These are phyloP conservation scores for Anseranas semipalmata DNA, from an alignment of 2,113 vertebrate genomes.

Conservation along the genomic window DNA sequence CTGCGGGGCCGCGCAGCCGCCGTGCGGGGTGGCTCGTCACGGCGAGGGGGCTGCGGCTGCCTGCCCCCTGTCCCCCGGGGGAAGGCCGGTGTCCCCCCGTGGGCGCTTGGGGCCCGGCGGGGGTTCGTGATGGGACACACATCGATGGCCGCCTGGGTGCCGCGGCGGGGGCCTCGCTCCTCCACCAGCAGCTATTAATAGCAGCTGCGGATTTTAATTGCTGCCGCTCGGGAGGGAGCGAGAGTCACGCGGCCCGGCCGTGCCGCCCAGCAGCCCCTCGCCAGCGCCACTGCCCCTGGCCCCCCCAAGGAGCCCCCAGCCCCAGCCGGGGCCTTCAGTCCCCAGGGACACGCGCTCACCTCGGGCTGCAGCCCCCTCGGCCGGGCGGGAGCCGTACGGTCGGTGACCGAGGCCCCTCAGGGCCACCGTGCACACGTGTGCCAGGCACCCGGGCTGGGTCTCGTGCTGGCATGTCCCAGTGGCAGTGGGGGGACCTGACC, in stretches of 20 bases:
- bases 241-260: slow-evolving; percentile 21
- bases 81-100: fast-evolving
- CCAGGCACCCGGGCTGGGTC: fast-evolving
- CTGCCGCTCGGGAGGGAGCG: background rate
- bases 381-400: fast-evolving
- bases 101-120: background rate
- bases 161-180: background rate
- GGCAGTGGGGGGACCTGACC: background rate
- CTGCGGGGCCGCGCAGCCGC: background rate
- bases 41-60: background rate
- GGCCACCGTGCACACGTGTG: background rate
- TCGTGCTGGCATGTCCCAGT: background rate
- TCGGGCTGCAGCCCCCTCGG: fast-evolving
- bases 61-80: fast-evolving
- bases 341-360: fast-evolving
- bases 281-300: background rate
- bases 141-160: background rate
- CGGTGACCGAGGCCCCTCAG: background rate
- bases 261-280: background rate
- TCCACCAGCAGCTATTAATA: slow-evolving; percentile 64
- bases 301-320: background rate
- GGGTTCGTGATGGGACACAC: background rate
- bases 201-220: slow-evolving; percentile 37
- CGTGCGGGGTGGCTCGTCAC: fast-evolving
- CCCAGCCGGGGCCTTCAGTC: fast-evolving